phyloP scores from a whole-genome alignment of 2,888 invertebrate genomes.

The Caenorhabditis afra region DNA sequence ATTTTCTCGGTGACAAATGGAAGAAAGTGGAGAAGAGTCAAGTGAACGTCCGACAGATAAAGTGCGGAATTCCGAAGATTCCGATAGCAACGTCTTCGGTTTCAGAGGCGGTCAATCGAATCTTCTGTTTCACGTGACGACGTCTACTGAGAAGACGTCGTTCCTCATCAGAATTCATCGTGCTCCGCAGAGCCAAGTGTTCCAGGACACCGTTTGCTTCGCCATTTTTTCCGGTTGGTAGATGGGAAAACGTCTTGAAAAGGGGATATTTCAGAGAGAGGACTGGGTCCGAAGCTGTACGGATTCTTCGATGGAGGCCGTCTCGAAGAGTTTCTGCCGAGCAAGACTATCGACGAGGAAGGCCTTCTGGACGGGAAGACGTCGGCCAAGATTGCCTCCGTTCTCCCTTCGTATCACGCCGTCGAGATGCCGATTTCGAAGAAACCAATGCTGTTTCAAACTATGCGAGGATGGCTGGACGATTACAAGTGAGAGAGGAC shows the following conservation, averaged over 20 bases:
- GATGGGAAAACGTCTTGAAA: neutral
- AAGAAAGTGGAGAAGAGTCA: constrained; percentile 27
- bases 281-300: constrained; percentile 39
- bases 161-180: constrained; percentile 46
- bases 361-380: constrained; percentile 16
- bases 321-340: constrained; percentile 40
- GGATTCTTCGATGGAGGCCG: constrained; percentile 44
- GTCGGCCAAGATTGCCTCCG: constrained; percentile 20
- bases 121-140: constrained; percentile 46
- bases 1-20: constrained; percentile 37
- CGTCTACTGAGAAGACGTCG: constrained; percentile 9
- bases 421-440: constrained; percentile 38
- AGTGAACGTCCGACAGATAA: constrained; percentile 17
- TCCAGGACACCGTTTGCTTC: constrained; percentile 34
- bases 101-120: constrained; percentile 44
- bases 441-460: constrained; percentile 3
- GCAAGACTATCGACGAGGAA: constrained; percentile 18
- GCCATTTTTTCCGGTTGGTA: constrained; percentile 38
- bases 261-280: constrained; percentile 14
- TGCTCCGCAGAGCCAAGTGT: constrained; percentile 10
- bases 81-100: neutral
- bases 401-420: constrained; percentile 21
- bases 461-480: constrained; percentile 39
- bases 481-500: constrained; percentile 27
- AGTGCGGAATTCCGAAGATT: constrained; percentile 4